These are phyloP conservation scores for Drosophila putrida DNA, from an alignment of 2,888 invertebrate genomes.

Conservation along the genomic window DNA sequence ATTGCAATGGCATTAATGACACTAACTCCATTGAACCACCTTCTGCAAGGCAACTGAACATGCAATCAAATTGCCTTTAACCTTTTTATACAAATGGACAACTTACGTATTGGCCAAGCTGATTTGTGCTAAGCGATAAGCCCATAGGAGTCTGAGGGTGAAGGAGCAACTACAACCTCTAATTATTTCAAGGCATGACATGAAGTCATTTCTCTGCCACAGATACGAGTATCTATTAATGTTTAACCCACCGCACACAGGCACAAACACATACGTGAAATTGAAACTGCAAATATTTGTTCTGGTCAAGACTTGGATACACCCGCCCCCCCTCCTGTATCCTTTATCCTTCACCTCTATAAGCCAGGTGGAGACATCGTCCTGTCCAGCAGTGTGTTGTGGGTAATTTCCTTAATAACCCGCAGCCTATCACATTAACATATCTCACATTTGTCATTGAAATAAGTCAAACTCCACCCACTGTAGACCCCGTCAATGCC, in stretches of 20 bases:
- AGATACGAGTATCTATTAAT: slow-evolving; percentile 60
- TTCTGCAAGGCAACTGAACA: slow-evolving; percentile 49
- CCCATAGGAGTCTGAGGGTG: too few species aligned
- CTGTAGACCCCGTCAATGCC: slow-evolving; percentile 32
- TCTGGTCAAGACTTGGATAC: slow-evolving; percentile 50
- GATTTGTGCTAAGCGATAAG: slow-evolving; percentile 76
- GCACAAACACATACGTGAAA: slow-evolving; percentile 55
- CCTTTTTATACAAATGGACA: slow-evolving; percentile 45
- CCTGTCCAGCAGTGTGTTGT: slow-evolving; percentile 45
- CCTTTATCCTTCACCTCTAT: background rate
- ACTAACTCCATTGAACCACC: slow-evolving; percentile 42
- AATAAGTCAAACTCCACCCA: slow-evolving; percentile 66
- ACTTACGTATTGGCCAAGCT: slow-evolving; percentile 45
- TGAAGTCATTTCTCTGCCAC: slow-evolving; percentile 80
- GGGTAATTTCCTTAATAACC: slow-evolving; percentile 78
- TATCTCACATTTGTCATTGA: slow-evolving; percentile 79
- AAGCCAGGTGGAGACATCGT: slow-evolving; percentile 13
- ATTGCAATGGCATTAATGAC: slow-evolving; percentile 64
- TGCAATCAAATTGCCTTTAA: slow-evolving; percentile 60
- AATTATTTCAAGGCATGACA: slow-evolving; percentile 84
- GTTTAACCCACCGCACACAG: slow-evolving; percentile 22
- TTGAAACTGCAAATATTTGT: slow-evolving; percentile 80
- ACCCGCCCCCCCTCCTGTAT: background rate
- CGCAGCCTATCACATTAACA: slow-evolving; percentile 78
- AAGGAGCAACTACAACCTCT: slow-evolving; percentile 61